Percentiles rank a stretch among this genome's conserved stretches.
phyloP scores from a whole-genome alignment of 2,888 invertebrate genomes.

The Drosophila meridiana region DNA sequence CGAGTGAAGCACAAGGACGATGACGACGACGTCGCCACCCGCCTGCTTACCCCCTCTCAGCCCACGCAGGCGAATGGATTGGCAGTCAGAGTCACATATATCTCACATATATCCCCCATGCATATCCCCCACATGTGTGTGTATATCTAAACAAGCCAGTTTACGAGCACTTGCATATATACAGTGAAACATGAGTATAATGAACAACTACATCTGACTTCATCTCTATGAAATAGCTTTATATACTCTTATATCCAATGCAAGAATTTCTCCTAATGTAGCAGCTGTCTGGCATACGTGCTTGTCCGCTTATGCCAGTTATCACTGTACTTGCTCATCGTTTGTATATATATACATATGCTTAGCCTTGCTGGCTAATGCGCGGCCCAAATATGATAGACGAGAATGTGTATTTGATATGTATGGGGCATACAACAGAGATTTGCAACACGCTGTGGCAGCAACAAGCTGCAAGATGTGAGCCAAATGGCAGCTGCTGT shows the following conservation, averaged over 20 bases:
- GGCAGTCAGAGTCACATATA: constrained; percentile 19
- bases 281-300: not conserved
- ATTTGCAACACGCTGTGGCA: constrained; percentile 64
- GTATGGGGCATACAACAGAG: constrained; percentile 56
- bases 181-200: not conserved
- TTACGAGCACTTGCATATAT: constrained; percentile 37
- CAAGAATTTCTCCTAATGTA: not conserved
- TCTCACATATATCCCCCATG: not conserved
- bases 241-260: not conserved
- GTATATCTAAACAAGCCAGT: constrained; percentile 44
- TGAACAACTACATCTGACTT: not conserved
- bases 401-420: constrained; percentile 57
- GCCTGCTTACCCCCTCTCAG: not conserved
- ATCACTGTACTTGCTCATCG: constrained; percentile 27
- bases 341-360: constrained; percentile 45
- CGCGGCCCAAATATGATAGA: constrained; percentile 78
- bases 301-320: not conserved
- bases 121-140: constrained; percentile 6
- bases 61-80: constrained; percentile 22
- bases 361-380: constrained; percentile 76
- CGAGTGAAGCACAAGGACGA: constrained; percentile 76
- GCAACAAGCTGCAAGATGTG: constrained; percentile 71
- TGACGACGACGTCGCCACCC: not conserved
- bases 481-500: constrained; percentile 22
- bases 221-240: not conserved